Evolutionary conservation across 64 coral and sea anemone species (phyloP).

Genomic region (Pocillopora verrucosa): DNA sequence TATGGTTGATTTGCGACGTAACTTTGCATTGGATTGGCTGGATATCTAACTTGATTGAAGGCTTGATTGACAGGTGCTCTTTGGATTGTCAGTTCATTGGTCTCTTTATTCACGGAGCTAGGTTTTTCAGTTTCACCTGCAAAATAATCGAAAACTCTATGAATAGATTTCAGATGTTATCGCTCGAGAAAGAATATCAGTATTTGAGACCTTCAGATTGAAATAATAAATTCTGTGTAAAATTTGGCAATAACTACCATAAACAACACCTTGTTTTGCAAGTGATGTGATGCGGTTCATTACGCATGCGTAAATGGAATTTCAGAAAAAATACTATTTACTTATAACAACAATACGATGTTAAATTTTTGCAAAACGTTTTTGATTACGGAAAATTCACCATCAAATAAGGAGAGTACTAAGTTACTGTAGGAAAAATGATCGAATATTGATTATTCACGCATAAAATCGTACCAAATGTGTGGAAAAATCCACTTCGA

Average conservation of each 20-base stretch:
- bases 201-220: background rate
- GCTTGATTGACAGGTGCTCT: background rate
- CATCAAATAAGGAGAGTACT: background rate
- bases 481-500: background rate
- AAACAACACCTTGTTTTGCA: background rate
- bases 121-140: background rate
- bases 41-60: constrained; percentile 6
- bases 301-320: constrained; percentile 3
- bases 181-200: background rate
- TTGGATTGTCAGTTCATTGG: constrained; percentile 1
- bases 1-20: constrained; percentile 16
- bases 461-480: background rate
- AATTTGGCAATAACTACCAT: background rate
- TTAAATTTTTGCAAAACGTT: background rate
- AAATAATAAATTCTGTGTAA: background rate
- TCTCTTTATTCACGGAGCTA: background rate
- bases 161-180: background rate
- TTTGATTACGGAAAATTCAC: background rate
- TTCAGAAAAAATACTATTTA: background rate
- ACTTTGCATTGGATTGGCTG: constrained; percentile 13
- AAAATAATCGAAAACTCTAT: background rate
- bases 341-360: background rate
- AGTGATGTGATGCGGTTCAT: background rate
- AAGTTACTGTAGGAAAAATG: background rate
- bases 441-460: background rate